phyloP scores from a whole-genome alignment of 2,113 vertebrate genomes.

The Tor tambroides region DNA sequence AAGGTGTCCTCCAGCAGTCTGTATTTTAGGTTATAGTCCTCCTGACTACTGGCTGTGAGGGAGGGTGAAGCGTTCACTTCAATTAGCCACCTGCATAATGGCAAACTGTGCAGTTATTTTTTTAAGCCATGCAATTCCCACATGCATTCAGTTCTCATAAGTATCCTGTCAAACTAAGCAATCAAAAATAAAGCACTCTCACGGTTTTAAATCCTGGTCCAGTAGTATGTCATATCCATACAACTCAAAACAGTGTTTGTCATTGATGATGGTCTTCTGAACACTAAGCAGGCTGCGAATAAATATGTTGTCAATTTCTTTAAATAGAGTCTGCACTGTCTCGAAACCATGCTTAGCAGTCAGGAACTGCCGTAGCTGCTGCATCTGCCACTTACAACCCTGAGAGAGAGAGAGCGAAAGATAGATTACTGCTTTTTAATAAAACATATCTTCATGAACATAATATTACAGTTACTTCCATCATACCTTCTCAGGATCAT shows the following conservation, averaged over 20 bases:
- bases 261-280: conserved; percentile 86
- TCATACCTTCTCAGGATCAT: conserved; percentile 82
- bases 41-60: conserved; percentile 80
- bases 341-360: conserved; percentile 74
- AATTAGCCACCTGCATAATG: conserved; percentile 80
- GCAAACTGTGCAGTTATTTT: neutral
- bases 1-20: conserved; percentile 82
- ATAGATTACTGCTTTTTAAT: neutral
- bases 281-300: conserved; percentile 84
- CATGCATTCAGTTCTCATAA: neutral
- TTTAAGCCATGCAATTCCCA: neutral
- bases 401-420: conserved; percentile 45
- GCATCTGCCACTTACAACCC: conserved; percentile 86
- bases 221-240: conserved; percentile 85
- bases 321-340: conserved; percentile 74
- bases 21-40: conserved; percentile 83
- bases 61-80: conserved; percentile 86
- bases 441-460: neutral
- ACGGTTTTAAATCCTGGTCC: conserved; percentile 84
- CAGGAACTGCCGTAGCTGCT: conserved; percentile 79
- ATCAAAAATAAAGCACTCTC: conserved; percentile 54
- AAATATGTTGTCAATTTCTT: conserved; percentile 82
- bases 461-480: neutral
- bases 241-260: conserved; percentile 87
- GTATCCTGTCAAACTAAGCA: neutral